Evolutionary conservation across 2,888 invertebrate genomes (phyloP).

Genomic region (Nebria salina): DNA sequence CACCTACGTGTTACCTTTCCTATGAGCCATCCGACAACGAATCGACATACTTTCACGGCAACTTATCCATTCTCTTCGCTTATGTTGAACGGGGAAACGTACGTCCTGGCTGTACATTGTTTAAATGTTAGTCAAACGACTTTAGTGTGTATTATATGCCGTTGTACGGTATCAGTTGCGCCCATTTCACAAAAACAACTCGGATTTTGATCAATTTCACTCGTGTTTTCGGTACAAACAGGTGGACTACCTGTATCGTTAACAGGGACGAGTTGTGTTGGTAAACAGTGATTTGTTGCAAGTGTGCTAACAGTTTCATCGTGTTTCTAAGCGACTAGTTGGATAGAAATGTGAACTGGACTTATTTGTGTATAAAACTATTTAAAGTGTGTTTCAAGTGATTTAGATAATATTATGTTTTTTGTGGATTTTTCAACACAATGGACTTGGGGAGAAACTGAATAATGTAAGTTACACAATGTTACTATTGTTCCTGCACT

Average conservation of each 20-base stretch:
- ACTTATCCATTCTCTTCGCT: conserved; percentile 21
- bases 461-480: background rate
- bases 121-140: conserved; percentile 22
- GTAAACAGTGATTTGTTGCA: too few species aligned
- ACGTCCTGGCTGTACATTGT: conserved; percentile 21
- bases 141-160: conserved; percentile 40
- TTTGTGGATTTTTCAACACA: background rate
- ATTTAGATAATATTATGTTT: background rate
- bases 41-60: conserved; percentile 38
- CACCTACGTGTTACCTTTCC: conserved; percentile 52
- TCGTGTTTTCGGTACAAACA: background rate
- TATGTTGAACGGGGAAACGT: conserved; percentile 16
- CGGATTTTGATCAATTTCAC: background rate
- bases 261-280: background rate
- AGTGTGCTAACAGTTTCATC: too few species aligned
- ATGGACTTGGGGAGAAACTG: background rate
- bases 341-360: background rate
- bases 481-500: background rate
- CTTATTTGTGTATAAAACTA: background rate
- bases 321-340: too few species aligned
- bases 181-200: background rate
- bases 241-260: background rate
- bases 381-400: background rate
- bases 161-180: conserved; percentile 3
- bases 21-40: conserved; percentile 42